phyloP scores from a whole-genome alignment of 2,888 invertebrate species.

The Psococerastis gibbosa region DNA sequence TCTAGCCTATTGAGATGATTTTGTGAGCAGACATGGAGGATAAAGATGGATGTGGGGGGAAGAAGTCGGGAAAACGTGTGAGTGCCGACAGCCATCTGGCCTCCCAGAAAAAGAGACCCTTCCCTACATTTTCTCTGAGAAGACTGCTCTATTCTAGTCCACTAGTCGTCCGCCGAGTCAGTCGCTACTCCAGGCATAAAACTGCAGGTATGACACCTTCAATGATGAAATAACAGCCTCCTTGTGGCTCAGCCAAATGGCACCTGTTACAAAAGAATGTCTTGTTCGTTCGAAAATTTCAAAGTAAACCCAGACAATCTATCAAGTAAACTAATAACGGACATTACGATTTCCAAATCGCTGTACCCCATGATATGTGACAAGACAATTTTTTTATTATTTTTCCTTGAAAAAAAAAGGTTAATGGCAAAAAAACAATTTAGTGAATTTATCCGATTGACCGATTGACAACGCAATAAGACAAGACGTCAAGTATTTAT shows the following conservation, averaged over 20 bases:
- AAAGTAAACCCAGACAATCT: background rate
- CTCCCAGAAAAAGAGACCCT: constrained; percentile 27
- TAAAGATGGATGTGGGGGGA: background rate
- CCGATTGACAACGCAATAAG: too few relatives aligned
- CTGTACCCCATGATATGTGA: too few relatives aligned
- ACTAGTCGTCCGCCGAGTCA: constrained; percentile 43
- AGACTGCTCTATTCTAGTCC: constrained; percentile 51
- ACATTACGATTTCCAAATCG: too few relatives aligned
- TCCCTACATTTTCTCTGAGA: constrained; percentile 44
- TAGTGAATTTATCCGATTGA: too few relatives aligned
- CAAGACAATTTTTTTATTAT: too few relatives aligned
- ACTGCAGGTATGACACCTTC: constrained; percentile 13
- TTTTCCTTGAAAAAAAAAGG: too few relatives aligned
- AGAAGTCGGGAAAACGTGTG: background rate
- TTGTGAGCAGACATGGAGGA: background rate
- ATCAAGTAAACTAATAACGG: too few relatives aligned
- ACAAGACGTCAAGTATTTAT: too few relatives aligned
- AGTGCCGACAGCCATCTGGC: constrained; percentile 17
- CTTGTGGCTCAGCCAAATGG: too few relatives aligned
- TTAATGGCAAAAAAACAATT: too few relatives aligned
- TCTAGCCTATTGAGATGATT: too few relatives aligned
- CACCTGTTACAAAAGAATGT: too few relatives aligned
- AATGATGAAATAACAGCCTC: constrained; percentile 5
- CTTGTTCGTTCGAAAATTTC: background rate
- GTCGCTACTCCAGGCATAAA: constrained; percentile 22